Base-by-base conservation (phyloP, 2,888 invertebrate genomes). In the Tholera decimalis region DNA sequence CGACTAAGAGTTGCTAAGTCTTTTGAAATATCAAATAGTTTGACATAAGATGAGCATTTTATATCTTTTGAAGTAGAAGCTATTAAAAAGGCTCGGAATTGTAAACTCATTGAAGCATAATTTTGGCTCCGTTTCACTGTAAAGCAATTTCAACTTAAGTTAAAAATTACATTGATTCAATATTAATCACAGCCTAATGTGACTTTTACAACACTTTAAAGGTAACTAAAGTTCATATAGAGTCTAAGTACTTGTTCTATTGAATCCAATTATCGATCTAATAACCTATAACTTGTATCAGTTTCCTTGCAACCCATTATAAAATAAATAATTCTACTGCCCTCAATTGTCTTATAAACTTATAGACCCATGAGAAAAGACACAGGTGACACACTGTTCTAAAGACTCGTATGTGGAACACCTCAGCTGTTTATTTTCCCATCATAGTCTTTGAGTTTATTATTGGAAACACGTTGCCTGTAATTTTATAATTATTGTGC, bases 341-440 rank as follows among this genome's bases (percentile, higher is more conserved):
- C 56, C 53, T 64, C 57, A 28, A 71, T 70, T 53, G 43, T 30
- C 15, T 61, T 53, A 55, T 54, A 60, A 63, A 4, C 43, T 28
- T 41, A 49, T 49, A 67, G 35, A 24, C 1, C 33, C 41, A 61
- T 77, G 73, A 44, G 73, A 62, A 63, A 43, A 56, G n/a, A 13
- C 7, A 6, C 77, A 77, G 44, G 49, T 74, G 73, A 43, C 56
- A 59, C 43, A 47, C 57, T 43, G 26, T 24, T 35, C 50, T 53
- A 26, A 20, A 28, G 15, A 30, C 35, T 33, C 15, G 41, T 18
- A 71, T 37, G 61, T 73, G 24, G 62, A 53, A 68, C 57, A 44
- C 28, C 35, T 54, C 77, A 73, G 68, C 50, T 77, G 77, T 62
- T 44, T 22, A n/a, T 35, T 66, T 61, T 77, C 77, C 58, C 75